Conservation (phyloP, 2,113 vertebrate genomes). For the Pseudolaguvia tuberculata region DNA sequence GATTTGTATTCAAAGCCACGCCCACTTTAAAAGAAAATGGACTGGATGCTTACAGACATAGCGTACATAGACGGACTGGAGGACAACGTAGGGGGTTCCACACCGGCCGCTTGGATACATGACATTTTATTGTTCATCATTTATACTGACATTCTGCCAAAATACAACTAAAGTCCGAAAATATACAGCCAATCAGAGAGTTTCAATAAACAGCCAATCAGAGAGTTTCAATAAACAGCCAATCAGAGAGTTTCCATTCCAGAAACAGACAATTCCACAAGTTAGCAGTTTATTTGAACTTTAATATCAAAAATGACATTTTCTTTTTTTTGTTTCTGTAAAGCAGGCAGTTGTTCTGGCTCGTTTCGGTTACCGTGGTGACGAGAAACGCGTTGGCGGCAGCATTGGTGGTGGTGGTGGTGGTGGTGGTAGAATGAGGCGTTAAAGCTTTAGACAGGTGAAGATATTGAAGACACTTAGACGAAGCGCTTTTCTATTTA, state of each 20-base stretch:
- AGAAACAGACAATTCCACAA: constrained; percentile 6
- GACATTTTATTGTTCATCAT: constrained; percentile 2
- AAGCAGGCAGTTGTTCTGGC: not conserved
- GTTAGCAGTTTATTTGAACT: constrained; percentile 4
- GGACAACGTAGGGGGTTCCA: not conserved
- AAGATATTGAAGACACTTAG: not conserved
- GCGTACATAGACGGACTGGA: not conserved
- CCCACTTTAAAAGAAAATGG: not conserved
- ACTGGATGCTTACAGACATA: not conserved
- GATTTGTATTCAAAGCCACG: not conserved
- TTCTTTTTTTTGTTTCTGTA: not conserved
- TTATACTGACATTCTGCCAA: too few relatives aligned
- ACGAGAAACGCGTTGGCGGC: not conserved
- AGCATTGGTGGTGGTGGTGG: too few relatives aligned
- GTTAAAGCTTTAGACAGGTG: not conserved
- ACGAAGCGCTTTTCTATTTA: constrained; percentile 7
- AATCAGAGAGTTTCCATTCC: too few relatives aligned
- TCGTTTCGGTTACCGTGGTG: not conserved
- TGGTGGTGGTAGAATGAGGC: not conserved
- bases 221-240: not conserved
- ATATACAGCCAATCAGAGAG: too few relatives aligned
- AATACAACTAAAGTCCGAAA: too few relatives aligned
- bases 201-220: too few relatives aligned
- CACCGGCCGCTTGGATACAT: not conserved
- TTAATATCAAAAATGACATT: constrained; percentile 16